These are phyloP conservation scores for Artemia sp. DNA, from an alignment of 2,888 invertebrate species.

Conservation along the genomic window DNA sequence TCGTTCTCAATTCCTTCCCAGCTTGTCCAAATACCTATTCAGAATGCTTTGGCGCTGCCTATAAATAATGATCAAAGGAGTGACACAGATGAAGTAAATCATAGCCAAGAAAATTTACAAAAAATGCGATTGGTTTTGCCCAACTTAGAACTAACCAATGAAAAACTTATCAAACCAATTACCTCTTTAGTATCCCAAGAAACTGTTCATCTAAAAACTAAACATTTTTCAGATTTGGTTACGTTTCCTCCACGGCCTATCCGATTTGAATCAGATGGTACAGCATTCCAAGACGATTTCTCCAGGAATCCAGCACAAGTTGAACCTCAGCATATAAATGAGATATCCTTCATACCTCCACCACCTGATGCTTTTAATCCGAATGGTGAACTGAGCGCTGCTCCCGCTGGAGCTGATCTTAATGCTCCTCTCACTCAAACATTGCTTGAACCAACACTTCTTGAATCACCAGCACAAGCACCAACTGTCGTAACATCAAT, in stretches of 20 bases:
- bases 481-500: neutral
- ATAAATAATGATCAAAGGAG: too few species aligned
- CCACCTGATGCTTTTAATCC: constrained; percentile 6
- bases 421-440: neutral
- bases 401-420: constrained; percentile 1
- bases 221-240: neutral
- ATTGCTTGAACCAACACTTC: neutral
- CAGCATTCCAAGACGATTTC: neutral
- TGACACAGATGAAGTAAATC: too few species aligned
- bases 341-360: neutral
- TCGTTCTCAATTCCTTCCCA: too few species aligned
- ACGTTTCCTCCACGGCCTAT: neutral
- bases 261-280: neutral
- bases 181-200: too few species aligned
- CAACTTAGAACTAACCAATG: too few species aligned
- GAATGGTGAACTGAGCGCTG: neutral
- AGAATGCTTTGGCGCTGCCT: too few species aligned
- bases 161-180: too few species aligned
- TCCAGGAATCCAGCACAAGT: neutral
- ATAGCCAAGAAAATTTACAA: too few species aligned
- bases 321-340: neutral
- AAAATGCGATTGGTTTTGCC: too few species aligned
- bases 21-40: too few species aligned
- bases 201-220: neutral
- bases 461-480: neutral